These are phyloP conservation scores for Amphiura filiformis DNA, from an alignment of 35 echinoderm and acorn worm genomes.

Conservation along the genomic window DNA sequence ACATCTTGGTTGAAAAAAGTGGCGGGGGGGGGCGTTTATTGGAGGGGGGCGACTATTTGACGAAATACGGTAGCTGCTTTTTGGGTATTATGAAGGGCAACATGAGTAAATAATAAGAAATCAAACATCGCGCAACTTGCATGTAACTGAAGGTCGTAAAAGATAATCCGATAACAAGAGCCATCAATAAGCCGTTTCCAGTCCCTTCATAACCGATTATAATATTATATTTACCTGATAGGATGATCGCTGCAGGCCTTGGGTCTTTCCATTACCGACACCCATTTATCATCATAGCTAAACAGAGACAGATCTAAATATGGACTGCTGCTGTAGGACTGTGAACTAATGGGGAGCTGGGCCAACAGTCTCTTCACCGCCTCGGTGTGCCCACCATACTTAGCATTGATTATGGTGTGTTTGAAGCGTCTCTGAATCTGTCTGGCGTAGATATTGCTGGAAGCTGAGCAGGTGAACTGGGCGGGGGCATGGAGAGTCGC, in stretches of 20 bases:
- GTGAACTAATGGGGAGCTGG: conserved; percentile 94
- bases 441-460: conserved; percentile 92
- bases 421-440: conserved; percentile 97
- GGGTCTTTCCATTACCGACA: conserved; percentile 97
- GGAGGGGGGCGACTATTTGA: too few relatives aligned
- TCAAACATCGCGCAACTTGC: too few relatives aligned
- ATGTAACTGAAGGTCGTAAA: too few relatives aligned
- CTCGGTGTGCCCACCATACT: conserved; percentile 92
- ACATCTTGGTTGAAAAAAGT: too few relatives aligned
- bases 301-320: conserved; percentile 94
- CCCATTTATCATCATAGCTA: conserved; percentile 99
- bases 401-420: conserved; percentile 99
- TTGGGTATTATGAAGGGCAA: too few relatives aligned
- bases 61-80: too few relatives aligned
- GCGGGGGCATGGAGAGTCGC: conserved; percentile 85
- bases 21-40: too few relatives aligned
- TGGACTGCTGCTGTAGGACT: conserved; percentile 98
- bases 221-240: conserved; percentile 97
- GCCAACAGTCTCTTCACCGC: conserved; percentile 95
- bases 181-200: too few relatives aligned
- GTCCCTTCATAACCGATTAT: too few relatives aligned
- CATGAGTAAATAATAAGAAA: too few relatives aligned
- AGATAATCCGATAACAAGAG: too few relatives aligned
- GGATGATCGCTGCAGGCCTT: conserved; percentile 97
- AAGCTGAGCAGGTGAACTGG: conserved; percentile 95